These are phyloP conservation scores for Anticlea derivata DNA, from an alignment of 2,888 invertebrate species.

Conservation along the genomic window DNA sequence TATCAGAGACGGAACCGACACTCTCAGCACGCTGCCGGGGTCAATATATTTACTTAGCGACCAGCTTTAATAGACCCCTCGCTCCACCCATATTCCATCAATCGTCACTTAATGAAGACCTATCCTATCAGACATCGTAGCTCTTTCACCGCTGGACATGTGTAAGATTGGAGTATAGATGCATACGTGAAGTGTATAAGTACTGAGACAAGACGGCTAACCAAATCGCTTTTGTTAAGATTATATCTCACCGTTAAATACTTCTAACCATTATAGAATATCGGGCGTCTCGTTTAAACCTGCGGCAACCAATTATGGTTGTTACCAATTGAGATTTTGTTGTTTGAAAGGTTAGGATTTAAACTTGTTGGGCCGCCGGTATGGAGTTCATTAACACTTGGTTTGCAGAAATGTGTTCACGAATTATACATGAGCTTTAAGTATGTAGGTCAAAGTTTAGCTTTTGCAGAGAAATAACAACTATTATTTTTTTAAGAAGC, in stretches of 20 bases:
- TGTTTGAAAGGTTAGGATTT: constrained; percentile 48
- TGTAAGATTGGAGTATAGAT: constrained; percentile 72
- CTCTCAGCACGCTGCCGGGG: constrained; percentile 76
- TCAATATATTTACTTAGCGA: constrained; percentile 75
- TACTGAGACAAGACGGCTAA: constrained; percentile 81
- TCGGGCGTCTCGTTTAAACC: constrained; percentile 71
- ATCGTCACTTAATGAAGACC: constrained; percentile 37
- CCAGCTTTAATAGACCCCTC: constrained; percentile 58
- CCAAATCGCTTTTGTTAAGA: constrained; percentile 83
- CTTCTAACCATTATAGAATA: constrained; percentile 79
- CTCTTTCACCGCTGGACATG: constrained; percentile 53
- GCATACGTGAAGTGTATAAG: constrained; percentile 74
- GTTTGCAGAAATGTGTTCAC: constrained; percentile 13
- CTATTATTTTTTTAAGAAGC: no score
- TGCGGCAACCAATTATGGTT: constrained; percentile 70
- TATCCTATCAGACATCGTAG: constrained; percentile 46
- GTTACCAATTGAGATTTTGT: constrained; percentile 64
- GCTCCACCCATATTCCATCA: constrained; percentile 46
- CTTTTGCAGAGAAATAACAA: background rate
- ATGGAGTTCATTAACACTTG: constrained; percentile 22
- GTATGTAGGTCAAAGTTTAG: constrained; percentile 3
- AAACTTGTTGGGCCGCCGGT: constrained; percentile 16
- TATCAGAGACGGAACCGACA: constrained; percentile 80
- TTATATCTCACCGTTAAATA: constrained; percentile 82
- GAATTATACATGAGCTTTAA: constrained; percentile 11